Evolutionary conservation across 2,888 invertebrate species (phyloP), one percentile per base, ranked within the genome.

Genomic region (Operophtera brumata): DNA sequence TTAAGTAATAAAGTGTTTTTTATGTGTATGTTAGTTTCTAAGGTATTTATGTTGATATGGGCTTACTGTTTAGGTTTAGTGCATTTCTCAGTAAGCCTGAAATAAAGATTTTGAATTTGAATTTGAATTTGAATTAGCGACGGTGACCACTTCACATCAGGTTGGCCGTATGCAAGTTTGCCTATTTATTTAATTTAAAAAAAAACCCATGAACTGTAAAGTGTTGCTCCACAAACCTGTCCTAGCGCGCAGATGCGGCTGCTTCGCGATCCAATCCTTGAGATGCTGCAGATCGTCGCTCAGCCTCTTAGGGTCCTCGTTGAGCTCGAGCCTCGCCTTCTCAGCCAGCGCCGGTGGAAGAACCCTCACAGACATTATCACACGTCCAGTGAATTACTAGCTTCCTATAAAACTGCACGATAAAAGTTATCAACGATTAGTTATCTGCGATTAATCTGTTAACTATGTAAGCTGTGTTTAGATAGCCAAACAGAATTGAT

Each of bases 191-290:
- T n/a, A n/a, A n/a, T n/a, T n/a, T n/a, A n/a, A n/a, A n/a, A n/a
- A n/a, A n/a, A n/a, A n/a, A n/a, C n/a, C n/a, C n/a, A n/a, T n/a
- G n/a, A 20, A 20, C 20, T 20, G 4, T 20, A 20, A 20, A 20
- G 20, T 20, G 20, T 20, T 20, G 20, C 3, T 37, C 4, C 14
- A 47, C 57, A 34, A 54, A 80, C 81, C 81, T 64, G 75, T 80
- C 54, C 79, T 71, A 6, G 76, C 77, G 10, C 75, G 84, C 14
- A 93, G 70, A 70, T 93, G 91, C 0, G 90, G 90, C 66, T 92
- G 92, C 65, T 92, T 91, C 1, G 78, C 74, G 9, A 93, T 67
- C 93, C 93, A 93, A 30, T 91, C 86, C 65, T 87, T 90, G 13
- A 93, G 78, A 63, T 86, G 80, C 47, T 87, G 77, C 30, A 93